Base-by-base conservation (phyloP, 2,113 vertebrate genomes). In the Gavialis gangeticus region DNA sequence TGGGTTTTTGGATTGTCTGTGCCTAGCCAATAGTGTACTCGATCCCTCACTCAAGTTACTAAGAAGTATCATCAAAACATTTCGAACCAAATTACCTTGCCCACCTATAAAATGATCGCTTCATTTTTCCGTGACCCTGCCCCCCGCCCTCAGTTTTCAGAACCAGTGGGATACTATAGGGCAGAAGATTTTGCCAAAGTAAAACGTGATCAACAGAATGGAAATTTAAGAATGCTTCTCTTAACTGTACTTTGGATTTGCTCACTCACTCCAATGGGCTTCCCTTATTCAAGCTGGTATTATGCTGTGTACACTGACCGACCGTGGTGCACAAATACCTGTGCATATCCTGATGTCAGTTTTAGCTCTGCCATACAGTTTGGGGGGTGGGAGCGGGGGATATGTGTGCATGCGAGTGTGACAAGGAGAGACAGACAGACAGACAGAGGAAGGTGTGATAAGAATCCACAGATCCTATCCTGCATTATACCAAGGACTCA, bases 31-130 rank as follows among this genome's bases (percentile, higher is more conserved):
- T 46, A 46, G 9, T 7, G 17, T n/a, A 77, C 1, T 1, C 17
- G 19, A 46, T 60, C 62, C 75, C 25, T 21, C 0, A 21, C 46
- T 46, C 46, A 9, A 0, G 12, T 13, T 25, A 56, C 75, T 71
- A 58, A 71, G 67, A 2, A 88, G 62, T 24, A 85, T 28, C 4
- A 21, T 60, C 28, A 63, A 85, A 90, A 81, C 28, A 28, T 6
- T 63, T 16, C 9, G 22, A 77, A 30, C 83, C 34, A 71, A 55
- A 86, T 11, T 19, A 17, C 55, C 21, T 91, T 59, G 92, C 71
- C 64, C n/a, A 18, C 46, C 57, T 21, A 3, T 30, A 4, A 82
- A 25, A 75, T 28, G 84, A 87, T 80, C 0, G 66, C 4, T 16
- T 34, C 30, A 1, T 2, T 14, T 12, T 67, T 10, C 19, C 73